phyloP scores from a whole-genome alignment of 2,113 vertebrate genomes.

The Phalacrocorax brasilianus region DNA sequence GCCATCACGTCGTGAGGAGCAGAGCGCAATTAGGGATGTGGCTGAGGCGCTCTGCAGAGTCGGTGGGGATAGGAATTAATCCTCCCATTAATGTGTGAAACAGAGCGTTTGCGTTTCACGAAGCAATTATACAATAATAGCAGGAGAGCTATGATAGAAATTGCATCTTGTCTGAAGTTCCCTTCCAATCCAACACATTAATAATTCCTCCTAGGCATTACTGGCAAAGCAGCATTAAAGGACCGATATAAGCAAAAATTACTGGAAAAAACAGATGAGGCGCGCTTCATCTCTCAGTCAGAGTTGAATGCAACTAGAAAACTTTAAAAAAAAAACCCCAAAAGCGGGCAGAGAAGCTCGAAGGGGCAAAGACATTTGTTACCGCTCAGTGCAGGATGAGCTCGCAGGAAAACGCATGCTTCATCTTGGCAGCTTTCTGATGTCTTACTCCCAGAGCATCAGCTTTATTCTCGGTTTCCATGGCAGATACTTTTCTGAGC shows the following conservation, averaged over 20 bases:
- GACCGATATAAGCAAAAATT: not conserved
- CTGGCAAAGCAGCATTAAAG: not conserved
- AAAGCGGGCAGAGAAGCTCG: constrained; percentile 36
- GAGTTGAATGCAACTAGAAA: not conserved
- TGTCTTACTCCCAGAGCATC: constrained; percentile 24
- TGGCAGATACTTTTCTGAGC: constrained; percentile 30
- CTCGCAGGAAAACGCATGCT: not conserved
- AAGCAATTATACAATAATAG: constrained; percentile 25
- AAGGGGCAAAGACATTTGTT: constrained; percentile 28
- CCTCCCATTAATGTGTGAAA: constrained; percentile 8
- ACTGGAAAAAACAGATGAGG: not conserved
- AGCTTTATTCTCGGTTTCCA: constrained; percentile 30
- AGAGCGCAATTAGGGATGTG: not conserved
- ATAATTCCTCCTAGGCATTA: constrained; percentile 24
- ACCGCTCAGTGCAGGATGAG: not conserved
- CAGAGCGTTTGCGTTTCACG: not conserved
- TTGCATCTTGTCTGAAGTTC: constrained; percentile 1
- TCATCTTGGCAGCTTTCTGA: constrained; percentile 29
- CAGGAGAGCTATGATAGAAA: not conserved
- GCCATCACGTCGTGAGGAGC: fast-evolving
- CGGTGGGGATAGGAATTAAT: not conserved
- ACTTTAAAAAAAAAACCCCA: too few species aligned
- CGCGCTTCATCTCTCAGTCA: not conserved
- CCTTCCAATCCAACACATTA: not conserved
- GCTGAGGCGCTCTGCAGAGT: not conserved